Evolutionary conservation across 2,888 invertebrate genomes (phyloP).

Genomic region (Acronicta aceris): DNA sequence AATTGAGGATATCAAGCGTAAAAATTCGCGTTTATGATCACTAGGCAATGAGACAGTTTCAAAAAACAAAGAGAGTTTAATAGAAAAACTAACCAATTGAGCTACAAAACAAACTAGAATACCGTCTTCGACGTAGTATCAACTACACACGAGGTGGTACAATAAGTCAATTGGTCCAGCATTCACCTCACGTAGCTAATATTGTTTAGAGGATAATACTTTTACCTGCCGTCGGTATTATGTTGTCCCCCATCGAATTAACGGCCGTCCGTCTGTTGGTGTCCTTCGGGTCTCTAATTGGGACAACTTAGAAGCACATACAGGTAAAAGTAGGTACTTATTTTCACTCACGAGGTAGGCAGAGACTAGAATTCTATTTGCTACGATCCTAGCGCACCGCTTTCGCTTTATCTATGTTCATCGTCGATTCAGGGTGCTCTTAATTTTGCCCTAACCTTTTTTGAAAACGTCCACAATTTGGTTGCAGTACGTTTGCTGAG

Average conservation of each 20-base stretch:
- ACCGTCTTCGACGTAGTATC: conserved; percentile 29
- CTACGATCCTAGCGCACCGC: too few species aligned
- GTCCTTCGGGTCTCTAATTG: conserved; percentile 35
- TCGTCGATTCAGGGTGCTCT: not conserved
- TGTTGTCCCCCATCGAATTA: conserved; percentile 77
- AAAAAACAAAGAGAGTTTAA: not conserved
- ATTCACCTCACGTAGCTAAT: conserved; percentile 80
- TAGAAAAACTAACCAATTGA: conserved; percentile 3
- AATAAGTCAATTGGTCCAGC: conserved; percentile 72
- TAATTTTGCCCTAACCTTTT: too few species aligned
- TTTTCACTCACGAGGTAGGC: too few species aligned
- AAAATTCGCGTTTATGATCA: too few species aligned
- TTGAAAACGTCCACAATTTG: too few species aligned
- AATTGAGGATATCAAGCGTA: too few species aligned
- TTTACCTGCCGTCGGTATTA: conserved; percentile 79
- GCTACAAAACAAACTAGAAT: conserved; percentile 14
- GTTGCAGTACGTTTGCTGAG: too few species aligned
- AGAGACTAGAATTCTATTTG: too few species aligned
- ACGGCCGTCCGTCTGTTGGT: conserved; percentile 63
- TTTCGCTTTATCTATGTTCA: too few species aligned
- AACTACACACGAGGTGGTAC: conserved; percentile 33
- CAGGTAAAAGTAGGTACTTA: too few species aligned
- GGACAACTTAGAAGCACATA: conserved; percentile 26
- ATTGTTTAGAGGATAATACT: conserved; percentile 82
- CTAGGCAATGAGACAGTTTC: too few species aligned